Conservation (phyloP, 2,113 vertebrate genomes). For the Pelmatolapia mariae region DNA sequence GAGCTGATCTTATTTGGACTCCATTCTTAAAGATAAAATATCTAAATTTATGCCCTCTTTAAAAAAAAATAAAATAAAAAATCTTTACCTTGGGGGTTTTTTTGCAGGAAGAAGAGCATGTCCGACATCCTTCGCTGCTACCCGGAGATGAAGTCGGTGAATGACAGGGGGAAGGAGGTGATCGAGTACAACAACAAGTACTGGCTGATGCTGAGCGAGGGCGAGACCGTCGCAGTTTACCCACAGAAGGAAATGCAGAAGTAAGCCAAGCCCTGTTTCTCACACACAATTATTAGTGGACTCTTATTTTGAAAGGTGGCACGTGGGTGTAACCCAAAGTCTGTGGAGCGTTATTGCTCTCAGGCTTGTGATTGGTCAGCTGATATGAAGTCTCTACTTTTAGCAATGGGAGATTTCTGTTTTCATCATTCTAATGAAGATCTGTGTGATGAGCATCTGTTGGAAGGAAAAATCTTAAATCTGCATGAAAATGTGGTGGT, state of each 20-base stretch:
- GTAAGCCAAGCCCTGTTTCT: constrained; percentile 64
- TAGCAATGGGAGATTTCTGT: not conserved
- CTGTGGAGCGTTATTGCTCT: not conserved
- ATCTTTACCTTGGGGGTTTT: rapidly evolving
- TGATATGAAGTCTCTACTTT: not conserved
- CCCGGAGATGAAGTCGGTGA: constrained; percentile 81
- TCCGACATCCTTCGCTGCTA: constrained; percentile 82
- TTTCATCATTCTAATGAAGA: not conserved
- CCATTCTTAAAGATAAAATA: not conserved
- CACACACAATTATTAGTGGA: rapidly evolving
- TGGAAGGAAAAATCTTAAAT: not conserved
- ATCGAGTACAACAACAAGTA: constrained; percentile 91
- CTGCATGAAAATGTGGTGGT: not conserved
- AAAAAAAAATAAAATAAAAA: not conserved
- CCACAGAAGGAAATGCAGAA: constrained; percentile 80
- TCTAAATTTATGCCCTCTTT: not conserved
- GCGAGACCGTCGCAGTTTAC: constrained; percentile 71
- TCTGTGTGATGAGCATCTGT: not conserved
- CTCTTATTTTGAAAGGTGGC: not conserved
- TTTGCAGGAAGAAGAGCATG: constrained; percentile 74
- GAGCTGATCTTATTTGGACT: not conserved
- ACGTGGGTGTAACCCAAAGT: rapidly evolving
- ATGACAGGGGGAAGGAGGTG: constrained; percentile 85
- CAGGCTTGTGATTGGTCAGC: not conserved
- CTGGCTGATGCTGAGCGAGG: constrained; percentile 91